Percentiles rank a stretch among this genome's conserved stretches.
These are phyloP conservation scores for Chondrosia reniformis DNA, from an alignment of 37 sponge, comb jelly and placozoan species.

Conservation along the genomic window DNA sequence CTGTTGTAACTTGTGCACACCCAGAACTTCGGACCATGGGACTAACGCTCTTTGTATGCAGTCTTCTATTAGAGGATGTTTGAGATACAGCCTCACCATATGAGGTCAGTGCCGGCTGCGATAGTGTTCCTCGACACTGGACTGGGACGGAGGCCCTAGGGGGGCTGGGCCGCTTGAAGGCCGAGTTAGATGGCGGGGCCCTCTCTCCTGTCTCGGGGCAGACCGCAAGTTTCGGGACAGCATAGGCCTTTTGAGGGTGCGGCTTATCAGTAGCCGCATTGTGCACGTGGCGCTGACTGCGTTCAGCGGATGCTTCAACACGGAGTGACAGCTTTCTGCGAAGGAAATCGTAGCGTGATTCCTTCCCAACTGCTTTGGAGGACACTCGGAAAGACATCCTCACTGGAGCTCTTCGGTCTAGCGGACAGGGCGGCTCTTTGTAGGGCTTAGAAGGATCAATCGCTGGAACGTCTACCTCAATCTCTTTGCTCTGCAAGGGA, in stretches of 20 bases:
- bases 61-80: neutral
- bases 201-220: slow-evolving; percentile 22
- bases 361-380: slow-evolving; percentile 11
- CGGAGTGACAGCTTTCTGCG: slow-evolving; percentile 8
- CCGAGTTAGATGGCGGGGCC: neutral
- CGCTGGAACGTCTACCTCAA: slow-evolving; percentile 16
- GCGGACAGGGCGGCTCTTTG: slow-evolving; percentile 10
- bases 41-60: neutral
- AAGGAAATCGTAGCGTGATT: slow-evolving; percentile 3
- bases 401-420: slow-evolving; percentile 18
- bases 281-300: neutral
- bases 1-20: neutral
- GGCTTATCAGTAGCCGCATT: neutral
- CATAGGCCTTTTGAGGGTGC: neutral
- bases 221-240: neutral
- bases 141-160: neutral
- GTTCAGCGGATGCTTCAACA: neutral
- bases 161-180: neutral
- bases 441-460: neutral
- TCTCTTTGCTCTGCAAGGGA: neutral
- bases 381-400: slow-evolving; percentile 30
- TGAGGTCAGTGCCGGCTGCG: slow-evolving; percentile 7
- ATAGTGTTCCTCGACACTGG: neutral
- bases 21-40: neutral
- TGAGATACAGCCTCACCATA: neutral